A percentile compares a stretch with the other conserved stretches of the same genome.
These are phyloP conservation scores for Phasianus colchicus DNA, from an alignment of 2,113 vertebrate species.

Conservation along the genomic window DNA sequence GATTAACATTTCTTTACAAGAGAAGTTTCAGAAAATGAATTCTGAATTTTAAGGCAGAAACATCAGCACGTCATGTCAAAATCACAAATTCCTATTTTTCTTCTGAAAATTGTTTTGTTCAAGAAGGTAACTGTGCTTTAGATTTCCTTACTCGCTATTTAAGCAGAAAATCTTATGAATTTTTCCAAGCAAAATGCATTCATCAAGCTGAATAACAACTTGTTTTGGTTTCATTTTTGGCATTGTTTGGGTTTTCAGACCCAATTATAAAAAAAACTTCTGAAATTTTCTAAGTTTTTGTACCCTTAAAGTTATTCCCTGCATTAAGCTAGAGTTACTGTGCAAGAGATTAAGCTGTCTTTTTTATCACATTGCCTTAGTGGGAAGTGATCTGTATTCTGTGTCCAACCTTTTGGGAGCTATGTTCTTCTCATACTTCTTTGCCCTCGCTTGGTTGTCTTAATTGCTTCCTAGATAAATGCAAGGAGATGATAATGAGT, in stretches of 20 bases:
- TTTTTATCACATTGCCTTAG: background rate
- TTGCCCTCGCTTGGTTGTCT: background rate
- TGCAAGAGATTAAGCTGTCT: background rate
- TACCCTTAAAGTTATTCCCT: background rate
- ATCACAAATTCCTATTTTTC: background rate
- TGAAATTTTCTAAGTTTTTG: background rate
- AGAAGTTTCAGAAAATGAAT: background rate
- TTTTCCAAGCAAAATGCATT: background rate
- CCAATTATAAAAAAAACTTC: background rate
- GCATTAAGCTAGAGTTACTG: background rate
- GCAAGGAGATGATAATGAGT: background rate
- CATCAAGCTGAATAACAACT: background rate
- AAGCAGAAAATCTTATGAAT: background rate
- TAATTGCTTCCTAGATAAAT: background rate
- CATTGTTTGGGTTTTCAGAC: background rate
- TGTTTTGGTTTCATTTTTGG: background rate
- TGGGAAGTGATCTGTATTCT: background rate
- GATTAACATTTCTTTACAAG: background rate
- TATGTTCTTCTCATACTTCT: background rate
- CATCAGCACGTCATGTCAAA: background rate
- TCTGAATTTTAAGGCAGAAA: background rate
- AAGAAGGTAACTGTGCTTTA: background rate
- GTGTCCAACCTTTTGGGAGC: background rate
- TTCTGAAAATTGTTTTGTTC: background rate
- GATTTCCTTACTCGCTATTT: background rate